Conservation (phyloP, 2,888 invertebrate species). For the Chrysolina haemoptera region DNA sequence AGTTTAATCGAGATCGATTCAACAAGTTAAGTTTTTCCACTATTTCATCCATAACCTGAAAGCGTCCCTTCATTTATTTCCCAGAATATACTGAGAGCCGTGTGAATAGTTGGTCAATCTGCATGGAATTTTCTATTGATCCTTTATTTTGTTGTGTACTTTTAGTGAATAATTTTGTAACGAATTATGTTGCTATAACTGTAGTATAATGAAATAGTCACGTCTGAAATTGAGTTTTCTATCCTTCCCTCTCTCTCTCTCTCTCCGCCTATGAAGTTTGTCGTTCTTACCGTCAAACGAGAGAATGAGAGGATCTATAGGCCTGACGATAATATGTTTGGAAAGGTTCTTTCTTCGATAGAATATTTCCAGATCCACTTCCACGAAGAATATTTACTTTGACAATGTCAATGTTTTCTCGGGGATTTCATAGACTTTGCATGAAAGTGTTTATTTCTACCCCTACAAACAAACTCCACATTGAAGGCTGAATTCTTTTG, state of each 20-base stretch:
- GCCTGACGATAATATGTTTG: neutral
- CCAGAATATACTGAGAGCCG: too few species aligned
- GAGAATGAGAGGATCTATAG: neutral
- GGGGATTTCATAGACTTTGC: constrained; percentile 38
- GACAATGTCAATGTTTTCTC: constrained; percentile 40
- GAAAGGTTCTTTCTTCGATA: constrained; percentile 12
- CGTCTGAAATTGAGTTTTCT: too few species aligned
- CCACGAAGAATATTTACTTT: constrained; percentile 39
- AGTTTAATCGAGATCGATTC: too few species aligned
- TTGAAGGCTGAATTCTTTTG: neutral
- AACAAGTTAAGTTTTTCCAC: too few species aligned
- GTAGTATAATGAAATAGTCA: too few species aligned
- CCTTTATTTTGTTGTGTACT: too few species aligned
- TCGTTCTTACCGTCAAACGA: neutral
- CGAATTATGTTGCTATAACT: too few species aligned
- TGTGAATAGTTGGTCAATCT: too few species aligned
- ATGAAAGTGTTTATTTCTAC: constrained; percentile 40
- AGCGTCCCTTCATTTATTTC: too few species aligned
- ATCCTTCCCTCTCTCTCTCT: neutral
- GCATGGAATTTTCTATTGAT: too few species aligned
- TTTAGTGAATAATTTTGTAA: too few species aligned
- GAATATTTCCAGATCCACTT: constrained; percentile 28
- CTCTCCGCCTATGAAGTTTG: neutral
- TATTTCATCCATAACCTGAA: too few species aligned
- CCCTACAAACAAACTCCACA: constrained; percentile 24